phyloP scores from a whole-genome alignment of 2,888 invertebrate species.

The Nezara viridula region DNA sequence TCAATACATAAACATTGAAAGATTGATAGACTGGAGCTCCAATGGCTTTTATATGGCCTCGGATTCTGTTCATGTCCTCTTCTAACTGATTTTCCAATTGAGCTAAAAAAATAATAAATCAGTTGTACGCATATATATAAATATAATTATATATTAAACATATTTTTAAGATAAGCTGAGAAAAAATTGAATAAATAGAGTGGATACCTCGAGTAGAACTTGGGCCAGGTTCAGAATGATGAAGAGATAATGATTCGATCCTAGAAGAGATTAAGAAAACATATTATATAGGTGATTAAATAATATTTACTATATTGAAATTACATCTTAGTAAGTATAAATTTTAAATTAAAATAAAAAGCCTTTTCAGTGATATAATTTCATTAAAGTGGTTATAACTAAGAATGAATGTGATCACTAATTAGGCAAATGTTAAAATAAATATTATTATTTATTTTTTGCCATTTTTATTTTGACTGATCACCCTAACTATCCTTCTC shows the following conservation, averaged over 20 bases:
- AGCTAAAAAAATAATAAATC: constrained; percentile 60
- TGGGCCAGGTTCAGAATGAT: constrained; percentile 36
- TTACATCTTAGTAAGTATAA: no score
- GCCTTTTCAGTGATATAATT: no score
- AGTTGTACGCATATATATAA: neutral
- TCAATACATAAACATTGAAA: constrained; percentile 82
- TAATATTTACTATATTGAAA: no score
- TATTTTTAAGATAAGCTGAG: neutral
- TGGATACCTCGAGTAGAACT: constrained; percentile 48
- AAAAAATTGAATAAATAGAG: neutral
- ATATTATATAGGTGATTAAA: neutral
- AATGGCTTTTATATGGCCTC: constrained; percentile 82
- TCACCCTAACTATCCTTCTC: no score
- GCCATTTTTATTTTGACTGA: no score
- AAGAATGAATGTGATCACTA: no score
- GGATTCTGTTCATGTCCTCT: constrained; percentile 77
- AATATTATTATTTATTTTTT: no score
- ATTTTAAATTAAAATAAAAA: no score
- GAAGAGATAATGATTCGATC: constrained; percentile 32
- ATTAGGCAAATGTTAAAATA: no score
- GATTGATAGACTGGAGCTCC: constrained; percentile 91
- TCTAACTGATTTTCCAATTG: constrained; percentile 64
- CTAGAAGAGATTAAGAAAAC: neutral
- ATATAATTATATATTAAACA: neutral
- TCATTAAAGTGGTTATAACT: no score